These are phyloP conservation scores for Globia sparganii DNA, from an alignment of 2,888 invertebrate genomes.

Conservation along the genomic window DNA sequence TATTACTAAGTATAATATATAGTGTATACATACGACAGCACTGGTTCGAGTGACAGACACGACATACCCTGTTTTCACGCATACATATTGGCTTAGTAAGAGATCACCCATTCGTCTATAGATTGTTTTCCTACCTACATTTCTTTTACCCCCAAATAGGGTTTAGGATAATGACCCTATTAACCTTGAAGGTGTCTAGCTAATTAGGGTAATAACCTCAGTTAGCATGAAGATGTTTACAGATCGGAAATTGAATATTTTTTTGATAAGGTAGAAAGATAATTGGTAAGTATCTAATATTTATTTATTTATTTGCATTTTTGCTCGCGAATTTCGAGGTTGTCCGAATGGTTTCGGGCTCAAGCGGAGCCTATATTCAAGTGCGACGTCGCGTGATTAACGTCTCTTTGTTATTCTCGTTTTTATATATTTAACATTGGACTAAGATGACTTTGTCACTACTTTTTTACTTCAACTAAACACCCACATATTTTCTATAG, in stretches of 20 bases:
- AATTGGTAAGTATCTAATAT: not conserved
- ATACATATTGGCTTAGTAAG: conserved; percentile 82
- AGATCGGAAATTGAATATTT: not conserved
- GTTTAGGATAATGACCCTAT: not conserved
- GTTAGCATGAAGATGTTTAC: conserved; percentile 2
- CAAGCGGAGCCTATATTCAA: not conserved
- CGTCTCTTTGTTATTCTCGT: not conserved
- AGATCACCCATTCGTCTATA: conserved; percentile 41
- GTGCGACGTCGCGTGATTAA: too few relatives aligned
- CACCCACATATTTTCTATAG: not conserved
- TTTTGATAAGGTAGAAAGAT: not conserved
- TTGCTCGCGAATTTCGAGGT: not conserved
- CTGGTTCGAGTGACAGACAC: conserved; percentile 66
- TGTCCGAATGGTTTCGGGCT: not conserved
- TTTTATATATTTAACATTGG: conserved; percentile 8
- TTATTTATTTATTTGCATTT: not conserved
- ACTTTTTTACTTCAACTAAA: conserved; percentile 6
- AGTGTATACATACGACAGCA: conserved; percentile 12
- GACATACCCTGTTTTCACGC: conserved; percentile 73
- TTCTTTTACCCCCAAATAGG: not conserved
- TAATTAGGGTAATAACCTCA: not conserved
- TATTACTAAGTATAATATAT: conserved; percentile 16
- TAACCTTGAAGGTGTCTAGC: conserved; percentile 5
- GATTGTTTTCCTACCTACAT: conserved; percentile 33
- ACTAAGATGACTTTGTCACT: conserved; percentile 22